phyloP scores from a whole-genome alignment of 2,113 vertebrate species.

The Heloderma charlesbogerti region DNA sequence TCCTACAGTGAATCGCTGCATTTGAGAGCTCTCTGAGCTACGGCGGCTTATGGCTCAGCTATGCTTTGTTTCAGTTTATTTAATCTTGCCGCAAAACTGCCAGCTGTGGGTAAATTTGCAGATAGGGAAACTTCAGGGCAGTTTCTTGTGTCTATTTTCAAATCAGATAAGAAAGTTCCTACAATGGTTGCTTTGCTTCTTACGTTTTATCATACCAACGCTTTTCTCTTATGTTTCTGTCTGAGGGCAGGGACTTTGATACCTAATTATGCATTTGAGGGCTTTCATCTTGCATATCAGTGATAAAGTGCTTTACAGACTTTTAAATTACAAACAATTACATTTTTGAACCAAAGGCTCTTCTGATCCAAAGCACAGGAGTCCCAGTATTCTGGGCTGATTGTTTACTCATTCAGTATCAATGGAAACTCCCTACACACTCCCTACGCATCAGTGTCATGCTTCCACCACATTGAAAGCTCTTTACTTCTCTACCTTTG shows the following conservation, averaged over 20 bases:
- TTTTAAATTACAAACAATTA: conserved; percentile 44
- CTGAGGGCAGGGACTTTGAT: conserved; percentile 22
- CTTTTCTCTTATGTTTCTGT: conserved; percentile 1
- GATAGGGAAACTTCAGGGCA: neutral
- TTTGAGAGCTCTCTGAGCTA: neutral
- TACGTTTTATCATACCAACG: conserved; percentile 13
- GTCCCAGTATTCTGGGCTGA: neutral
- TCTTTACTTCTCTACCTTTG: neutral
- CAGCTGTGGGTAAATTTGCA: neutral
- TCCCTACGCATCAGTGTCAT: neutral
- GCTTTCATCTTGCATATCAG: conserved; percentile 47
- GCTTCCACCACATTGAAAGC: neutral
- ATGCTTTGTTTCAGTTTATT: neutral
- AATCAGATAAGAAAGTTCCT: neutral
- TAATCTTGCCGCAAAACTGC: neutral
- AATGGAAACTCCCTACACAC: neutral
- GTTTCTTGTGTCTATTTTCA: neutral
- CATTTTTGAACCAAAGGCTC: conserved; percentile 28
- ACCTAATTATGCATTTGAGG: conserved; percentile 11
- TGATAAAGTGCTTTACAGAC: conserved; percentile 4
- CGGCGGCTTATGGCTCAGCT: neutral
- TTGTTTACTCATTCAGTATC: conserved; percentile 13
- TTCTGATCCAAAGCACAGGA: conserved; percentile 31
- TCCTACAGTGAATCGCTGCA: neutral
- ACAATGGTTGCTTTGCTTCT: neutral